Percentiles rank a stretch among this genome's conserved stretches.
Conservation (phyloP, 2,797 vertebrate species). For the Hydrophis major region DNA sequence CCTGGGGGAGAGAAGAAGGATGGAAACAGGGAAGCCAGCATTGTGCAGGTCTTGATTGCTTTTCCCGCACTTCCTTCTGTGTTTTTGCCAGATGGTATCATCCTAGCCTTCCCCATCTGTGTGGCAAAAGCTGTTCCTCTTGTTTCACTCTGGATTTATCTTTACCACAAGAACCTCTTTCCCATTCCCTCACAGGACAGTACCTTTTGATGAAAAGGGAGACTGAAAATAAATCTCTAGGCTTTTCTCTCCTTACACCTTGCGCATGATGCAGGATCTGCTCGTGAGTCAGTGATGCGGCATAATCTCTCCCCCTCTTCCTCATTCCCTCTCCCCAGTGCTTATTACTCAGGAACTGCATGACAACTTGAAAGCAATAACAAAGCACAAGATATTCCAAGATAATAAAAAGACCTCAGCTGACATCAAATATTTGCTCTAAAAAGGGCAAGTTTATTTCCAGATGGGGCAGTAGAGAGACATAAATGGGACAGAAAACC, state of each 20-base stretch:
- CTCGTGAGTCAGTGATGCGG: slow-evolving; percentile 32
- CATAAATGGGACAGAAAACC: background rate
- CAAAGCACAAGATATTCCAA: slow-evolving; percentile 12
- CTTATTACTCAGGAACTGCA: slow-evolving; percentile 15
- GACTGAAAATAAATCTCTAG: slow-evolving; percentile 20
- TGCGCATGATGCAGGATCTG: slow-evolving; percentile 3
- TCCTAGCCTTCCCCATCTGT: background rate
- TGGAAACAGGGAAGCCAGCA: background rate
- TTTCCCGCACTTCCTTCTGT: background rate
- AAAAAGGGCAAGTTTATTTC: slow-evolving; percentile 8
- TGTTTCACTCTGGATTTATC: background rate
- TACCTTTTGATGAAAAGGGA: background rate
- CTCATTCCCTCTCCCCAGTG: background rate
- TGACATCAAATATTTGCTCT: background rate
- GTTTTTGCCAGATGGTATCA: background rate
- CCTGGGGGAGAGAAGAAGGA: background rate
- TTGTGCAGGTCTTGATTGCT: background rate
- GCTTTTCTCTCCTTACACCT: background rate
- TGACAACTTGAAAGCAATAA: background rate
- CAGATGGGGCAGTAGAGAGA: background rate
- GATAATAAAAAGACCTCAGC: slow-evolving; percentile 19
- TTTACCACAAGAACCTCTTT: background rate
- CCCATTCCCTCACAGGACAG: slow-evolving; percentile 1
- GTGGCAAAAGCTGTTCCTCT: background rate
- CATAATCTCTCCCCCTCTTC: background rate